These are phyloP conservation scores for Chrysoperla carnea DNA, from an alignment of 1,140 invertebrate genomes.

Conservation along the genomic window DNA sequence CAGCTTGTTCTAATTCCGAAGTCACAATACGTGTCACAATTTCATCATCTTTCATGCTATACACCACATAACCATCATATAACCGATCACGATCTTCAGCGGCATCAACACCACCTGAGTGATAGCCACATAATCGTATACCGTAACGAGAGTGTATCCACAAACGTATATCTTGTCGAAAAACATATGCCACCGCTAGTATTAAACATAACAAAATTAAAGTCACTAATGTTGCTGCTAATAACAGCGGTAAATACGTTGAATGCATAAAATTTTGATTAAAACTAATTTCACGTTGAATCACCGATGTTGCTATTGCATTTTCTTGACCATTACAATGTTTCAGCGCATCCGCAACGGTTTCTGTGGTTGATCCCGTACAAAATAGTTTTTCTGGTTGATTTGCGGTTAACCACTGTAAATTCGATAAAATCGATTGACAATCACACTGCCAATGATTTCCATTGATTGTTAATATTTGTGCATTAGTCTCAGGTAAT, in stretches of 20 bases:
- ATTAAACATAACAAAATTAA: slow-evolving; percentile 49
- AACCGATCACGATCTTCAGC: slow-evolving; percentile 50
- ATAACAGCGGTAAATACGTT: slow-evolving; percentile 49
- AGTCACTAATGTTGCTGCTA: slow-evolving; percentile 51
- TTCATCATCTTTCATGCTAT: slow-evolving; percentile 68
- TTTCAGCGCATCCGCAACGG: slow-evolving; percentile 37
- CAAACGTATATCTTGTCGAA: slow-evolving; percentile 52
- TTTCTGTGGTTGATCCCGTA: slow-evolving; percentile 29
- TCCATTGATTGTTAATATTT: slow-evolving; percentile 40
- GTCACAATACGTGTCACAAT: slow-evolving; percentile 61
- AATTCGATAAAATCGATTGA: slow-evolving; percentile 38
- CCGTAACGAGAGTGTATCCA: slow-evolving; percentile 59
- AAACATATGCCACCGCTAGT: slow-evolving; percentile 51
- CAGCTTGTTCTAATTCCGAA: slow-evolving; percentile 57
- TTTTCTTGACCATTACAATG: slow-evolving; percentile 41
- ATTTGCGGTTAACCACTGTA: slow-evolving; percentile 35
- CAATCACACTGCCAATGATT: slow-evolving; percentile 62
- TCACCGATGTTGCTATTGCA: slow-evolving; percentile 37
- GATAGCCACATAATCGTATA: slow-evolving; percentile 46
- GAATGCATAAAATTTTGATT: slow-evolving; percentile 30
- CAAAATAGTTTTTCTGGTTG: slow-evolving; percentile 39
- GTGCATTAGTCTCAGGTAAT: slow-evolving; percentile 29
- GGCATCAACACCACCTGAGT: slow-evolving; percentile 26
- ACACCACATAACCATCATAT: slow-evolving; percentile 76
- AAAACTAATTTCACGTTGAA: slow-evolving; percentile 36